phyloP scores from a whole-genome alignment of 2,113 vertebrate species.

The Cepphus grylle region DNA sequence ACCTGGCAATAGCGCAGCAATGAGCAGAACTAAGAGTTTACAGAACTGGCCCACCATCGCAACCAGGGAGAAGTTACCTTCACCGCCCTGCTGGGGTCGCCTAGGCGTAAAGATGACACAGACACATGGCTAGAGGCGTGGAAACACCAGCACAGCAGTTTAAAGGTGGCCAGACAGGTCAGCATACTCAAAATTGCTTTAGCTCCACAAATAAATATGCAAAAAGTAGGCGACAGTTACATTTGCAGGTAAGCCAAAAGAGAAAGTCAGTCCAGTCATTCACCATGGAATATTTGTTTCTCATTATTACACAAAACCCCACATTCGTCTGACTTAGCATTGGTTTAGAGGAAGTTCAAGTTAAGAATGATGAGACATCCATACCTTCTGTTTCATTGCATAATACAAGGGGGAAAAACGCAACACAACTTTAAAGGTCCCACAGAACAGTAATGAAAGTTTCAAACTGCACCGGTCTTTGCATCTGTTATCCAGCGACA shows the following conservation, averaged over 20 bases:
- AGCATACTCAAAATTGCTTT: neutral
- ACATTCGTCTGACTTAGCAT: neutral
- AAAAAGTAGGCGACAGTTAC: neutral
- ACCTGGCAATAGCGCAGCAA: neutral
- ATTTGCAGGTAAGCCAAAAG: neutral
- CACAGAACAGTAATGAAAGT: neutral
- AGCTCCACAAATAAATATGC: neutral
- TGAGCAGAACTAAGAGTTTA: neutral
- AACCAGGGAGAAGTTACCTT: neutral
- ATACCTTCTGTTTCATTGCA: neutral
- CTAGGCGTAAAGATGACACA: neutral
- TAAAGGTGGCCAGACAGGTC: neutral
- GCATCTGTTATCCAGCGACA: neutral
- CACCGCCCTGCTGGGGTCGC: neutral
- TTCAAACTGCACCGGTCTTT: neutral
- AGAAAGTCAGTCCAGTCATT: neutral
- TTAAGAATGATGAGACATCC: neutral
- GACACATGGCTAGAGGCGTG: fast-evolving
- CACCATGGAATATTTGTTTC: neutral
- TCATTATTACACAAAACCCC: neutral
- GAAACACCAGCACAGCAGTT: neutral
- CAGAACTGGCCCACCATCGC: neutral
- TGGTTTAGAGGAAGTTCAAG: neutral
- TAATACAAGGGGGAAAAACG: neutral
- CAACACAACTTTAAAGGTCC: neutral